Evolutionary conservation across 2,113 vertebrate species (phyloP).

Genomic region (Cranoglanis bouderius): DNA sequence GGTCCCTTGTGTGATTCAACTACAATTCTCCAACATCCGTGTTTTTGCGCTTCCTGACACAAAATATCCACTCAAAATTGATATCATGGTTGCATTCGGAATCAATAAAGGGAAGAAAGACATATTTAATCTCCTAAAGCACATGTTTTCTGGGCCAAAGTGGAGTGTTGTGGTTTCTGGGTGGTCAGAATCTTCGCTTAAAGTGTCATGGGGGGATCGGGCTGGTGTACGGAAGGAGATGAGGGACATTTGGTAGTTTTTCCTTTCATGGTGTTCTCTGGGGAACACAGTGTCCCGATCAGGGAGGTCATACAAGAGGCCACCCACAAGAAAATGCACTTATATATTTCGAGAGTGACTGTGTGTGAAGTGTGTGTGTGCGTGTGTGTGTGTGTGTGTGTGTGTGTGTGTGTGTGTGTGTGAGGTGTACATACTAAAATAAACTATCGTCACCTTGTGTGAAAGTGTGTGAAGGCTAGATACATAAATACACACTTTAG

Average conservation of each 20-base stretch:
- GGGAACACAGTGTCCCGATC: constrained; percentile 50
- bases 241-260: constrained; percentile 38
- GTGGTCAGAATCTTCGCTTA: constrained; percentile 25
- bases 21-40: constrained; percentile 32
- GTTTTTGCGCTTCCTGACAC: constrained; percentile 53
- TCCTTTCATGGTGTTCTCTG: constrained; percentile 58
- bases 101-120: constrained; percentile 44
- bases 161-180: constrained; percentile 46
- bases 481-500: background rate
- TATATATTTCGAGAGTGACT: background rate
- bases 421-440: background rate
- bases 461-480: background rate
- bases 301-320: constrained; percentile 51
- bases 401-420: constrained; percentile 16
- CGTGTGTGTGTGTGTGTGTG: background rate
- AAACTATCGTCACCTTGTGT: background rate
- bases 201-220: constrained; percentile 20
- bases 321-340: constrained; percentile 42
- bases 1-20: constrained; percentile 40
- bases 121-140: constrained; percentile 46
- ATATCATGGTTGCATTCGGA: constrained; percentile 39
- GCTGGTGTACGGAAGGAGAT: constrained; percentile 15
- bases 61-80: constrained; percentile 45
- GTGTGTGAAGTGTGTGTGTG: constrained; percentile 1
- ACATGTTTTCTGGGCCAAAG: constrained; percentile 35